Evolutionary conservation across 2,888 invertebrate genomes (phyloP), one percentile per base, ranked within the genome.

Genomic region (Sisyra terminalis): DNA sequence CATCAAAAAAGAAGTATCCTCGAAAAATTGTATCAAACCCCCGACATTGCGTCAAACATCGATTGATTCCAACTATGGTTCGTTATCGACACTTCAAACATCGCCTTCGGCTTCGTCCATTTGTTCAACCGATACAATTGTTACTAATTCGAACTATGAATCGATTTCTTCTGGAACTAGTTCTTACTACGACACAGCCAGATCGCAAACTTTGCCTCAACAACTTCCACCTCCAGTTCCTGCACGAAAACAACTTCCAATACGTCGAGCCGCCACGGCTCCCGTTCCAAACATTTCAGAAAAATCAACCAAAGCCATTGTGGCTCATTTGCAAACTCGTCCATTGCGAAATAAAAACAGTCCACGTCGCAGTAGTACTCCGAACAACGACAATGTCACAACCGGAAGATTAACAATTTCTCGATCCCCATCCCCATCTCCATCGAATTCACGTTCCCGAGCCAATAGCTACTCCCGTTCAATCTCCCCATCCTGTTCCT

Each of bases 101-200:
- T 53, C 54, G 0, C 52, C 54, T 17, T 53, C 53, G 8, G 47
- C 46, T 39, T 46, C 50, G 11, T 47, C 47, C 6, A 8, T 47
- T 11, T 44, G 43, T 40, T 48, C 48, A 10, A 43, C 46, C 17
- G 48, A 40, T 24, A 48, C 44, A 10, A 32, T 44, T 1, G 42
- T 42, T 30, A 45, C 36, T 44, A 24, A 24, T 24, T 34, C 47
- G 38, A 36, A 46, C 29, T 43, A 43, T 32, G 49, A 47, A 8
- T 44, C 46, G 24, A 40, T 43, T 3, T 42, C 48, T 3, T 24
- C 45, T 10, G 43, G 35, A 40, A 11, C 40, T 2, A 29, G 34
- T 17, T 41, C 46, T 6, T 24, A 40, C 44, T 40, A 46, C 46
- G 17, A 42, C 36, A 7, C 48, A 38, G 11, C 37, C 14, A 37